Base-by-base conservation (phyloP, 2,888 invertebrate genomes). In the Monochamus alternatus region DNA sequence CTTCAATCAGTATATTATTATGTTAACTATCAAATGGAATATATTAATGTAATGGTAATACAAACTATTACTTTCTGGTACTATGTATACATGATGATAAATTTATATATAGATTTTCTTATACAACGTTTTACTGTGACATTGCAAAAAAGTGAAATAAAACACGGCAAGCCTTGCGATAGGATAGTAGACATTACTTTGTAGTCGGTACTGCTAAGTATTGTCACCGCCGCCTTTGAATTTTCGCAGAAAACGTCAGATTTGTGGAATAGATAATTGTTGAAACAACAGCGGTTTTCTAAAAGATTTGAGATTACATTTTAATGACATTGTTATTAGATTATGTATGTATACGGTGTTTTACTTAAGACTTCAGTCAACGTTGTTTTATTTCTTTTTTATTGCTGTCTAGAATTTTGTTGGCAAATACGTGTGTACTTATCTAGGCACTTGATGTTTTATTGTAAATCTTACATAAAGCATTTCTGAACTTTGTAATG, bases 241-340 rank as follows among this genome's bases (percentile, higher is more conserved):
- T 66, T 66, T 52, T 52, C 62, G 62, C 66, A 66, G 52, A 66
- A 55, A 31, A 31, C 32, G 30, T 5, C 55, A 55, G 52, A 52
- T 66, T 65, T 47, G 51, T 52, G 30, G 32, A 32, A 55, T 32
- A 66, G 52, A 66, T 51, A 66, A 55, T 31, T 52, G 55, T 66
- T 52, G 55, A 66, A 30, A 66, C 65, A 66, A 66, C 51, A 38
- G 55, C 66, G 66, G 55, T 52, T 52, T 12, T 31, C 44, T 32
- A 32, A 52, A 66, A 66, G 66, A 52, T 55, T 65, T 47, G 31
- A 58, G 62, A 43, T 68, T 68, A 68, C 22, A 43, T 14, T 58
- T n/a, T 67, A 62, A 66, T 52, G 32, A 12, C 12, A n/a, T 5
- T 51, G 12, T 58, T 38, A 62, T 68, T 58, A 68, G 55, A 43